These are phyloP conservation scores for Drosophila takahashii DNA, from an alignment of 1,140 invertebrate species.

Conservation along the genomic window DNA sequence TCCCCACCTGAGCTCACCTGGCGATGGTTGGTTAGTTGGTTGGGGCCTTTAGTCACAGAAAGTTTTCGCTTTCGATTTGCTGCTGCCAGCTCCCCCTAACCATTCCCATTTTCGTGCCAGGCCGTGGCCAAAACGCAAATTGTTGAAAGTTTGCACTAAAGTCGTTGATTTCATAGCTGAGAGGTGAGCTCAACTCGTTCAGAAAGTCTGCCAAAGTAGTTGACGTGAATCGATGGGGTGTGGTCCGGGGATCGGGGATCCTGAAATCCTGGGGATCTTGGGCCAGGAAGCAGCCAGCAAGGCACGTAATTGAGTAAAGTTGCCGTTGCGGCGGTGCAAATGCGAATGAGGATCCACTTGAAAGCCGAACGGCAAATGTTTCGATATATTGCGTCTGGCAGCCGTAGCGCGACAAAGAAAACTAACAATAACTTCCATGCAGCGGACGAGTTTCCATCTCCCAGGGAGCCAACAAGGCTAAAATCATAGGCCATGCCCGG, in stretches of 20 bases:
- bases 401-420: constrained; percentile 53
- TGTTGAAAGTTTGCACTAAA: constrained; percentile 83
- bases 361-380: constrained; percentile 67
- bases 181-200: constrained; percentile 83
- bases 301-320: constrained; percentile 80
- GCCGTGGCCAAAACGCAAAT: constrained; percentile 83
- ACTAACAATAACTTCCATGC: constrained; percentile 70
- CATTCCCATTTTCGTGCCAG: constrained; percentile 57
- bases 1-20: constrained; percentile 18
- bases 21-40: constrained; percentile 1
- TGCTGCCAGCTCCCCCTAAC: constrained; percentile 27
- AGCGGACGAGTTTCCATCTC: constrained; percentile 10
- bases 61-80: constrained; percentile 82
- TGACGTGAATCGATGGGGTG: constrained; percentile 66
- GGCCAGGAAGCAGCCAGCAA: constrained; percentile 47
- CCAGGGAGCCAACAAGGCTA: constrained; percentile 49
- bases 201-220: constrained; percentile 81
- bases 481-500: constrained; percentile 67
- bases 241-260: neutral
- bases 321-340: constrained; percentile 70
- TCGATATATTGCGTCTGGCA: constrained; percentile 68
- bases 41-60: constrained; percentile 70
- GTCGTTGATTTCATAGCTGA: constrained; percentile 83
- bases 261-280: constrained; percentile 2
- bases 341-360: constrained; percentile 65